These are phyloP conservation scores for Microplitis manilae DNA, from an alignment of 2,888 invertebrate species.

Conservation along the genomic window DNA sequence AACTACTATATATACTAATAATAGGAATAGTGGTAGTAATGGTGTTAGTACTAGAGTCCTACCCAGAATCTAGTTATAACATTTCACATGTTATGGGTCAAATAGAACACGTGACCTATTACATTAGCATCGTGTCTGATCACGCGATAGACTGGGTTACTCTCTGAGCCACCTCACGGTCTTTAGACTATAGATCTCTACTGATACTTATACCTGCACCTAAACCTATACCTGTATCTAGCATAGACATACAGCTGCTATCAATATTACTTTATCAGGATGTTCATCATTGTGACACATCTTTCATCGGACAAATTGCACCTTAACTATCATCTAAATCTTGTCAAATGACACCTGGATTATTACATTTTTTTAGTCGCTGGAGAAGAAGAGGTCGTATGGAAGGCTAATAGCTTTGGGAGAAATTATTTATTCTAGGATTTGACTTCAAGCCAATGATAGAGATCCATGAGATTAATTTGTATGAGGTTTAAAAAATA, in stretches of 20 bases:
- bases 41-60: neutral
- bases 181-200: no score
- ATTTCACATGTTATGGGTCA: neutral
- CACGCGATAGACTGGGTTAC: slow-evolving; percentile 19
- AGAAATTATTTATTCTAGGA: no score
- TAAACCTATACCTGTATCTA: no score
- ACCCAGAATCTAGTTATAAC: slow-evolving; percentile 5
- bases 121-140: slow-evolving; percentile 24
- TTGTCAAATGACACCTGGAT: neutral
- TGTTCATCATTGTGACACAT: neutral
- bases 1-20: neutral
- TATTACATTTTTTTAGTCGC: no score
- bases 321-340: neutral
- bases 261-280: neutral
- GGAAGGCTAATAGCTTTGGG: no score
- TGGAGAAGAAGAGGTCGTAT: no score
- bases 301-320: neutral
- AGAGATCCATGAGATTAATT: no score
- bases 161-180: neutral
- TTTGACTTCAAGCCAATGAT: no score
- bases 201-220: no score
- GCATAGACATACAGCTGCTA: neutral
- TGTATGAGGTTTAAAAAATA: no score
- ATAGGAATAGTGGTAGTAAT: neutral
- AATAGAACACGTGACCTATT: slow-evolving; percentile 22